Percentiles rank a stretch among this genome's conserved stretches.
These are phyloP conservation scores for Myocastor coypus DNA, from an alignment of 2,113 vertebrate genomes.

Conservation along the genomic window DNA sequence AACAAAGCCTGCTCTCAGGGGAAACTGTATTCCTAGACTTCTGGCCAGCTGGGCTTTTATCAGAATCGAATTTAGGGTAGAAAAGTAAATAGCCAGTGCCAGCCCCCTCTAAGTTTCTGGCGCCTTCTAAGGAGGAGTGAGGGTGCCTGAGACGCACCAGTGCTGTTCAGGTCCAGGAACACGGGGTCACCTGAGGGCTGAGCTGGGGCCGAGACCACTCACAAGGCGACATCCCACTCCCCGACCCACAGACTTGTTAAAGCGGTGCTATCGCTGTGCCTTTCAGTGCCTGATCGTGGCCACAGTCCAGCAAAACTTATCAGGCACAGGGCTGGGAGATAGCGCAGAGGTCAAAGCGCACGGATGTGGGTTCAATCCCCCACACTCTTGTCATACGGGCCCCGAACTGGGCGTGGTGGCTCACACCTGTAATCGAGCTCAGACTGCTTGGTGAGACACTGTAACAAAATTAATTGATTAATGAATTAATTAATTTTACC, in stretches of 20 bases:
- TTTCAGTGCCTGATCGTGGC: not conserved
- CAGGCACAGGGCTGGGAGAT: not conserved
- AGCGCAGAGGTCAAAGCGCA: too few relatives aligned
- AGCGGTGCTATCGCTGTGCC: rapidly evolving
- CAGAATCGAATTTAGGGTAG: not conserved
- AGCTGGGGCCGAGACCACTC: too few relatives aligned
- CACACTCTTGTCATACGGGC: too few relatives aligned
- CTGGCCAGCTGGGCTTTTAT: not conserved
- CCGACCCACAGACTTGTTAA: too few relatives aligned
- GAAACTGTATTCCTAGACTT: not conserved
- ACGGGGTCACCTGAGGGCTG: not conserved
- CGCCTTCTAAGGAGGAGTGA: not conserved
- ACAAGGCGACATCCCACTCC: rapidly evolving
- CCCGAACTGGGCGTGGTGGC: too few relatives aligned
- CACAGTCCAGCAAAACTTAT: not conserved
- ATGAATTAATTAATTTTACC: too few relatives aligned
- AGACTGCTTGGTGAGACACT: too few relatives aligned
- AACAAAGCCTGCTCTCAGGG: not conserved
- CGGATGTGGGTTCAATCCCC: too few relatives aligned
- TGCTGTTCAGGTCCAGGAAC: not conserved
- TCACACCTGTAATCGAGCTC: too few relatives aligned
- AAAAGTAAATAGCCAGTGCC: not conserved
- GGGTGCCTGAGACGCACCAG: not conserved
- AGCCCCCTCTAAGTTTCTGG: not conserved
- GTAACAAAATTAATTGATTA: too few relatives aligned